phyloP scores from a whole-genome alignment of 2,888 invertebrate species.

The Drosophila trichaetosa region DNA sequence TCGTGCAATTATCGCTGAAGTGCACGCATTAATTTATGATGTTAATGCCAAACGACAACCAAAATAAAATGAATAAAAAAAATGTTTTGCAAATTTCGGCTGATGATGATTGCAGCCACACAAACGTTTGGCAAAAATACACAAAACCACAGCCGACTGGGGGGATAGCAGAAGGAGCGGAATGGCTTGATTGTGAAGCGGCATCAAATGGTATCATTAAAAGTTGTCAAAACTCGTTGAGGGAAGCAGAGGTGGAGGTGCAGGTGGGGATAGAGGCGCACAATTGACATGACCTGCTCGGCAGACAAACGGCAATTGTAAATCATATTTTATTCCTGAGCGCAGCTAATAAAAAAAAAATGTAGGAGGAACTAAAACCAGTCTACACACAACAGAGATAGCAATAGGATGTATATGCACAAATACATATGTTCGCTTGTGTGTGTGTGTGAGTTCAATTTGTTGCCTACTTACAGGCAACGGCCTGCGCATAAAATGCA shows the following conservation, averaged over 20 bases:
- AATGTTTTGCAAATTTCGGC: constrained; percentile 31
- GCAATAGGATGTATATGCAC: background rate
- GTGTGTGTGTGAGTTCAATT: constrained; percentile 40
- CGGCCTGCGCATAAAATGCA: constrained; percentile 53
- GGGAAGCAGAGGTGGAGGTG: background rate
- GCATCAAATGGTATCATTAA: constrained; percentile 65
- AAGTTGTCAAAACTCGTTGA: constrained; percentile 27
- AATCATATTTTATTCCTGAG: constrained; percentile 73
- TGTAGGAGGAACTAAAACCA: background rate
- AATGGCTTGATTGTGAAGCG: background rate
- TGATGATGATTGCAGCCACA: constrained; percentile 48
- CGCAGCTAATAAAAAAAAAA: constrained; percentile 8
- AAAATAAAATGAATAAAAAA: constrained; percentile 31
- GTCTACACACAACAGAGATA: background rate
- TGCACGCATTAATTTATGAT: constrained; percentile 54
- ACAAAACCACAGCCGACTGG: constrained; percentile 13
- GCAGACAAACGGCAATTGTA: constrained; percentile 61
- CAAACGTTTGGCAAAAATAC: constrained; percentile 21
- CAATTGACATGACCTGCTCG: constrained; percentile 43
- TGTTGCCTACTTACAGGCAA: constrained; percentile 62
- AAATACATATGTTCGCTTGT: constrained; percentile 6
- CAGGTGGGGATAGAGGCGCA: background rate
- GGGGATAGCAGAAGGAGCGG: background rate
- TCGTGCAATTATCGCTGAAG: constrained; percentile 57
- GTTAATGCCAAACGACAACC: constrained; percentile 39